Base-by-base conservation (phyloP, 2,113 vertebrate genomes). In the Erythrolamprus reginae region DNA sequence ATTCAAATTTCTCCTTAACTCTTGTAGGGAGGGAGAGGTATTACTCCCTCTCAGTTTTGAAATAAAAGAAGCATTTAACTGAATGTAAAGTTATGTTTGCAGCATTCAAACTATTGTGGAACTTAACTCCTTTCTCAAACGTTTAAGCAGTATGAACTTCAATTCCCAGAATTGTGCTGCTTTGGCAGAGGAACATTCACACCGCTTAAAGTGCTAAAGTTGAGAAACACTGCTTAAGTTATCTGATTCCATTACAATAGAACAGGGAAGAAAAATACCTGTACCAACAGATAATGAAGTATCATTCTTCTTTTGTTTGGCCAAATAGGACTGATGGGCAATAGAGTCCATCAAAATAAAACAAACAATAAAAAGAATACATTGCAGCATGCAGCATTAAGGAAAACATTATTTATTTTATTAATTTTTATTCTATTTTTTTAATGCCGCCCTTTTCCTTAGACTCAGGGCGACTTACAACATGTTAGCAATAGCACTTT, bases 11-110 rank as follows among this genome's bases (percentile, higher is more conserved):
- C 15, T 70, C n/a, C 65, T 70, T 70, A 17, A 33, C 4, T 15
- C 61, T 65, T 65, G 5, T 15, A 12, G 8, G 4, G 23, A 12
- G 8, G 4, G 23, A 45, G 23, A 24, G 82, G 0, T 12, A 23
- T 83, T 83, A 10, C 10, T 45, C 42, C 45, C 82, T 47, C 15
- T 15, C 24, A 4, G 4, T 84, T 6, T 24, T 84, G 82, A 13
- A 13, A 48, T 84, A 84, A 10, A 91, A 89, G 93, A 94, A 5
- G n/a, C 38, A 90, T 1, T 92, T 38, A 82, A 88, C 90, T 88
- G 26, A 51, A 9, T 42, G 82, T 58, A 86, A 89, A 55, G 26
- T 45, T 47, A 93, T 91, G 58, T 91, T 93, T 91, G 51, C n/a
- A 91, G 1, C 91, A 53, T 85, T 89, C 84, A 65, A 90, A 65